Conservation (phyloP, 2,113 vertebrate species). For the Ascaphus truei region DNA sequence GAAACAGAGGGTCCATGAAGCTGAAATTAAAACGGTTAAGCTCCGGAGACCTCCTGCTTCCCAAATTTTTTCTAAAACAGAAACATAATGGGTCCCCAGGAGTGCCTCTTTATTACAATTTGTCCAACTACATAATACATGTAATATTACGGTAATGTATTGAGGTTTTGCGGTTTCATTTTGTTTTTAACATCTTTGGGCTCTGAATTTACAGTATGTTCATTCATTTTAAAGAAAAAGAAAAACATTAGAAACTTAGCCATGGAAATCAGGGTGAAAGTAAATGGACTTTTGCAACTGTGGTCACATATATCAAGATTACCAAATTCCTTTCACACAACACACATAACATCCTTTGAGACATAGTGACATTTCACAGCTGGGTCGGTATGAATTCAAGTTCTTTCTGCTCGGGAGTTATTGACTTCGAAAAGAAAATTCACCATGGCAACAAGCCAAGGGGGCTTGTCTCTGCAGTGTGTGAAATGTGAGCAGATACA, state of each 20-base stretch:
- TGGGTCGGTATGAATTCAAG: constrained; percentile 51
- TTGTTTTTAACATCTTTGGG: no score
- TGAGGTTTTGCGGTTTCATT: constrained; percentile 13
- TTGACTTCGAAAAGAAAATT: constrained; percentile 54
- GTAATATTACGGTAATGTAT: neutral
- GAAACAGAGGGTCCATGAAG: no score
- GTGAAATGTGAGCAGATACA: constrained; percentile 49
- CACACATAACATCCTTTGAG: constrained; percentile 56
- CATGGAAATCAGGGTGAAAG: no score
- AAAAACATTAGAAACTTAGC: no score
- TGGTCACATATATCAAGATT: constrained; percentile 47
- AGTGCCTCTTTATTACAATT: neutral
- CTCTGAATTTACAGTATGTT: no score
- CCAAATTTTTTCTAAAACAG: no score
- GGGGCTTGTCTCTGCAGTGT: constrained; percentile 43
- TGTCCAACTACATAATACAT: neutral
- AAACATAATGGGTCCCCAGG: no score
- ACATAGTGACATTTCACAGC: constrained; percentile 61
- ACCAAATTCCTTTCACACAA: constrained; percentile 58
- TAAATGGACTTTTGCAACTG: constrained; percentile 40
- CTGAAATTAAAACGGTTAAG: no score
- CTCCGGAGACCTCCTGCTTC: no score
- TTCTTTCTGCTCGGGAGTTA: constrained; percentile 51
- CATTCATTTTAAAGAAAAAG: neutral
- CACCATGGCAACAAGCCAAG: constrained; percentile 53